A percentile compares a stretch with the other conserved stretches of the same genome.
Conservation (phyloP, 2,113 vertebrate genomes). For the Cyanoramphus novaezelandiae region DNA sequence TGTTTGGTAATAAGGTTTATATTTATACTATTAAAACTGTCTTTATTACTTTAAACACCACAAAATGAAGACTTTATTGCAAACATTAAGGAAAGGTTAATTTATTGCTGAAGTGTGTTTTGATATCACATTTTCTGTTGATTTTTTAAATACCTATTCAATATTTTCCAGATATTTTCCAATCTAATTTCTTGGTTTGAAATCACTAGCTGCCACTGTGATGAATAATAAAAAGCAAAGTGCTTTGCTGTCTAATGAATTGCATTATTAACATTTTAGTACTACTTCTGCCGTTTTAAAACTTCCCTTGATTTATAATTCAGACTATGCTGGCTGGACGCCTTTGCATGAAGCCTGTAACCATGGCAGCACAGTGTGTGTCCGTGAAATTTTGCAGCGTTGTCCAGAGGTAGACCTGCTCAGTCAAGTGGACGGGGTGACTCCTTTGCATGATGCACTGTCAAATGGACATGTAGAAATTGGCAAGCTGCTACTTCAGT, state of each 20-base stretch:
- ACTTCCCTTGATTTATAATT: constrained; percentile 82
- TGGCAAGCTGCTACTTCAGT: constrained; percentile 88
- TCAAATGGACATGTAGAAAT: constrained; percentile 88
- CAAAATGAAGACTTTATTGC: background rate
- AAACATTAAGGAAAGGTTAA: background rate
- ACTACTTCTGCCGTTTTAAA: constrained; percentile 72
- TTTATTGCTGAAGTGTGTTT: background rate
- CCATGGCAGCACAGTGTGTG: constrained; percentile 91
- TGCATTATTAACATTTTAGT: constrained; percentile 35
- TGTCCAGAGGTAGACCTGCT: constrained; percentile 86
- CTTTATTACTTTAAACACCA: background rate
- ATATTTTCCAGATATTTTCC: background rate
- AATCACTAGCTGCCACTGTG: background rate
- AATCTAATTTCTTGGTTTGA: background rate
- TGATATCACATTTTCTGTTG: background rate
- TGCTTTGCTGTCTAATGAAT: background rate
- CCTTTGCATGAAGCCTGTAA: constrained; percentile 97
- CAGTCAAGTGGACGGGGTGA: constrained; percentile 89
- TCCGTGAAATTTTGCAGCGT: constrained; percentile 87
- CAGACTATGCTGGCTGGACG: constrained; percentile 96
- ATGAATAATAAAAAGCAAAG: background rate
- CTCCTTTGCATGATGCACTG: constrained; percentile 91
- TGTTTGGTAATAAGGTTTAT: background rate
- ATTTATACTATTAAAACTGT: background rate
- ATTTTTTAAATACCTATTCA: background rate